Evolutionary conservation across 2,113 vertebrate species (phyloP), one percentile per base, ranked within the genome.

Genomic region (Artemisiospiza belli): DNA sequence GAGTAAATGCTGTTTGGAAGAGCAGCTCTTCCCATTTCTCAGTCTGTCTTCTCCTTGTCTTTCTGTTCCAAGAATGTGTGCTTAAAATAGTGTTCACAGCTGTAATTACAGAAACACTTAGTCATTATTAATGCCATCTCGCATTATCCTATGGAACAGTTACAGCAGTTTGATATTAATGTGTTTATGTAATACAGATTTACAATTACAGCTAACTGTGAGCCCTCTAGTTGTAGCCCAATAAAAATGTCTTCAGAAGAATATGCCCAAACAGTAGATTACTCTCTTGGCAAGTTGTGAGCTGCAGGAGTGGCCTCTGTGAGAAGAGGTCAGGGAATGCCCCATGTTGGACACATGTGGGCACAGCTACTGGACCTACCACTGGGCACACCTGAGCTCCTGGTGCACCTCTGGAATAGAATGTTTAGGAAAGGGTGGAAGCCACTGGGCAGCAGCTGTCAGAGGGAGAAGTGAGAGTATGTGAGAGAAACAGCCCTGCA

Each of bases 331-430:
- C 2, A 4, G 35, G 15, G 2, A 49, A 49, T 59, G n/a, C 22
- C 54, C 39, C 0, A 0, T 21, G 21, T 46, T 80, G 68, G 30
- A 9, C 2, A 1, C 31, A 19, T 31, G 31, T 21, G 10, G 25
- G 13, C 44, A 51, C 35, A 59, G 31, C 83, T 47, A 20, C 6
- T 35, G 35, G 39, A 58, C 19, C 19, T 23, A 12, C 13, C 54
- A 5, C 47, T 39, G 31, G n/a, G 15, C 15, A 55, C 33, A 43
- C 33, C 49, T 83, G 67, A 62, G 67, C 39, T 35, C 43, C 28
- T 44, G 19, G 15, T 69, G 57, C 46, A 28, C 8, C 55, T 90
- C 25, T 73, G 55, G 23, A 33, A 37, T 6, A 24, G 33, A 4
- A 5, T 9, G 5, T 37, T 77, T 59, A 55, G 57, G 63, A 62